Evolutionary conservation across 1,140 invertebrate species (phyloP), one percentile per base, ranked within the genome.

Genomic region (Trichoplusia ni): DNA sequence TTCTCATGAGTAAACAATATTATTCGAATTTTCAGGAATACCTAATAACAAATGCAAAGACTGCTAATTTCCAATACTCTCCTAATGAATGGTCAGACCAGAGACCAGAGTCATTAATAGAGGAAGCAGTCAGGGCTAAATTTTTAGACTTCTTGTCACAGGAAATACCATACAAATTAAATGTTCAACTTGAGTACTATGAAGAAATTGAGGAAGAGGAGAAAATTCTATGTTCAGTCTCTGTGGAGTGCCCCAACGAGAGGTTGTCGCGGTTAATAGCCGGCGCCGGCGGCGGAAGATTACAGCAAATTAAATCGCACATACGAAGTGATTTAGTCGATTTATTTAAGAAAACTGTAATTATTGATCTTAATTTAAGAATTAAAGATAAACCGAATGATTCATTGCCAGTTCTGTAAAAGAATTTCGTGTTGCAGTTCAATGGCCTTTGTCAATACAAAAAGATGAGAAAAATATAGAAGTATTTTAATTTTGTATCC

Each of bases 161-260:
- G 68, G 96, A 98, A 90, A 93, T 98, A 31, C 97, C 97, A 1
- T 98, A 98, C 73, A 92, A 90, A 46, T 79, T 97, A 1, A 82
- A 92, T 63, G 91, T 94, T 19, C 77, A 91, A 53, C 72, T 96
- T 1, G 95, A 96, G 80, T 93, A 94, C 81, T 94, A 94, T 77
- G 93, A 95, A 64, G 81, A 92, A 8, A 83, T 91, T 46, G 82
- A 92, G 14, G 89, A 92, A 72, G 92, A 76, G 91, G 92, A 93
- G 69, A 89, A 90, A 58, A 91, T 97, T 5, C 91, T 90, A 42
- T 88, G 93, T 59, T 89, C 93, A 1, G 92, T 96, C 0, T 71
- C 91, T 31, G 91, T 97, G 0, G 84, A 90, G 23, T 95, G 94
- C 71, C 92, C 93, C 14, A 91, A 90, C 11, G 80, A 92, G 25